Base-by-base conservation (phyloP, 92 coral and sea anemone genomes). In the Phenganax subtilis region DNA sequence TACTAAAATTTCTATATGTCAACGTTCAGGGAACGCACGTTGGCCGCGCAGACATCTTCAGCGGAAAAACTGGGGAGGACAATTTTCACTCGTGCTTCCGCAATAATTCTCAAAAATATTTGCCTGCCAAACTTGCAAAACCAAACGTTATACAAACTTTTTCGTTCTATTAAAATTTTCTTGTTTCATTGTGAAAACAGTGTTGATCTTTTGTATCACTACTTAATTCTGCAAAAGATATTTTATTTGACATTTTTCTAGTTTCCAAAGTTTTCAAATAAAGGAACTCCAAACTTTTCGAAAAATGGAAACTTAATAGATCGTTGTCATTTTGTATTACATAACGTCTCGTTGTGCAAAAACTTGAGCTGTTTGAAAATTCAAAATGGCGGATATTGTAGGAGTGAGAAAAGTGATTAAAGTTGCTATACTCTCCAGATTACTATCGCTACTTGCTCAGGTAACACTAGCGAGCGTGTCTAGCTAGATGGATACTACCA, bases 381-480 rank as follows among this genome's bases (percentile, higher is more conserved):
- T 0, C 60, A 60, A 76, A 20, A 76, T 76, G 81, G 81, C 71
- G 69, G 56, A 60, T 14, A 27, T 37, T 5, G 47, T 76, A 28
- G 54, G 51, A n/a, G 54, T 47, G 54, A 76, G 15, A 47, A 57
- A 30, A 76, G 81, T 76, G 9, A 17, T 76, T 1, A 57, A 76
- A 76, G 15, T 76, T 57, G 81, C 81, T 76, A 58, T 76, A 51
- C 12, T 76, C 60, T 76, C 81, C 30, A 76, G 81, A 55, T 9
- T 76, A 3, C 5, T 76, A 57, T 58, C 81, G 5, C 81, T 76
- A 3, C 25, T 59, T 11, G 55, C 17, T 3, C 81, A 76, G 81
- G 81, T 76, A 76, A n/a, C 25, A 75, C 47, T 37, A 37, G 47
- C 25, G 25, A 20, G 25, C 25, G 25, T 0, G 25, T 20, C 25